A percentile compares a stretch with the other conserved stretches of the same genome.
Evolutionary conservation across 2,797 vertebrate genomes (phyloP).

Genomic region (Chloroceryle amazona): DNA sequence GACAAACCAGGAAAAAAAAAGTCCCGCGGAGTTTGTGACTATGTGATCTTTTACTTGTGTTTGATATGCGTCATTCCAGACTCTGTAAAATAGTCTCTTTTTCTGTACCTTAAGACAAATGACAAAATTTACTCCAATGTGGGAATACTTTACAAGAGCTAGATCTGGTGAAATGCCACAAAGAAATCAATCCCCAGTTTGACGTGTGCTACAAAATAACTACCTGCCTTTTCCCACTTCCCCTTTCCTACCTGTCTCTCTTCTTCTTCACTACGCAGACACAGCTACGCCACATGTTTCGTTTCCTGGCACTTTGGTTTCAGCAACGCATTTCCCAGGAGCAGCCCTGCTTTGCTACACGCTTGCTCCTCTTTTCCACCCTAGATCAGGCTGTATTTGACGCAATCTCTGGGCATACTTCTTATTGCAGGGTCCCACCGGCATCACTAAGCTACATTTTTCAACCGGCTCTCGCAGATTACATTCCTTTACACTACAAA

Average conservation of each 20-base stretch:
- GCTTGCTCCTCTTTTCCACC: background rate
- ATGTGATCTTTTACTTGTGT: background rate
- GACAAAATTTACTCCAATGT: background rate
- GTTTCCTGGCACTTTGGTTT: too few species aligned
- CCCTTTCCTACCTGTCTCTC: background rate
- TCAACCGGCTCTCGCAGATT: background rate
- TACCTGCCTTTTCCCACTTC: background rate
- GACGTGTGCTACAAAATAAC: background rate
- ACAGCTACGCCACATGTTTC: background rate
- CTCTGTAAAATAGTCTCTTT: background rate
- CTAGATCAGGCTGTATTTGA: background rate
- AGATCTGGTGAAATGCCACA: background rate
- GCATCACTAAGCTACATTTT: background rate
- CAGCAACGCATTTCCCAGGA: background rate
- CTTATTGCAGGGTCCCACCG: background rate
- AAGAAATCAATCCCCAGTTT: background rate
- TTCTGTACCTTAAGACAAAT: background rate
- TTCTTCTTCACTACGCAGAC: background rate
- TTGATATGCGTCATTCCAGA: background rate
- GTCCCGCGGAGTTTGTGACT: background rate
- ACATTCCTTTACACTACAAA: background rate
- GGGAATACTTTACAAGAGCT: background rate
- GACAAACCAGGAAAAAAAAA: background rate
- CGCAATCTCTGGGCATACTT: accelerated
- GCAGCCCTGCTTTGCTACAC: background rate